Evolutionary conservation across 2,888 invertebrate species (phyloP).

Genomic region (Epirrhoe tristata): DNA sequence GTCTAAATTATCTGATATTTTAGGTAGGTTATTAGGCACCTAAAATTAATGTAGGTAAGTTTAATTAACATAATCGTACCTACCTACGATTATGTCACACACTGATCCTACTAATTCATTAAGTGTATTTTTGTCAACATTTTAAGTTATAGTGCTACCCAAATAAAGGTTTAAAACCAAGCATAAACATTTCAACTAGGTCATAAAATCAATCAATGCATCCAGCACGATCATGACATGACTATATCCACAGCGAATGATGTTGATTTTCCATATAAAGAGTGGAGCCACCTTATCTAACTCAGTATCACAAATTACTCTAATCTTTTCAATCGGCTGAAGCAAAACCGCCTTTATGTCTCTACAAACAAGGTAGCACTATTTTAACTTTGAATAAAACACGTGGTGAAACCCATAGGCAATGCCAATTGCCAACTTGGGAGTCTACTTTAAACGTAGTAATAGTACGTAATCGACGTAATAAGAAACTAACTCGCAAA

Average conservation of each 20-base stretch:
- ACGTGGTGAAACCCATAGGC: constrained; percentile 9
- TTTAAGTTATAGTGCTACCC: constrained; percentile 24
- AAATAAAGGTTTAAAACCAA: constrained; percentile 36
- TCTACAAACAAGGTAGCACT: not conserved
- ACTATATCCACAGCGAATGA: constrained; percentile 56
- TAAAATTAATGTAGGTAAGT: too few relatives aligned
- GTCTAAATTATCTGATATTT: too few relatives aligned
- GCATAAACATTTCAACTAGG: constrained; percentile 39
- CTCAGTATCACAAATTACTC: constrained; percentile 36
- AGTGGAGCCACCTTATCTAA: constrained; percentile 55
- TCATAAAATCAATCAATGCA: constrained; percentile 45
- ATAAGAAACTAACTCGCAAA: not conserved
- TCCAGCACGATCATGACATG: constrained; percentile 32
- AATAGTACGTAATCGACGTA: constrained; percentile 2
- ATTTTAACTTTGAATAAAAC: not conserved
- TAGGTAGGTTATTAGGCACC: too few relatives aligned
- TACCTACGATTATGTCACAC: too few relatives aligned
- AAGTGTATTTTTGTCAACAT: constrained; percentile 1
- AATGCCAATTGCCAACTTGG: constrained; percentile 9
- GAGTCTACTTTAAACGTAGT: constrained; percentile 1
- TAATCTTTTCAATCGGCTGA: constrained; percentile 46
- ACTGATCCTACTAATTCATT: too few relatives aligned
- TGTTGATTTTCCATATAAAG: constrained; percentile 69
- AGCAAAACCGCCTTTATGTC: constrained; percentile 23
- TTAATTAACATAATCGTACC: too few relatives aligned